Percentiles rank a stretch among this genome's conserved stretches.
phyloP scores from a whole-genome alignment of 2,888 invertebrate species.

The Metacarcinus magister region DNA sequence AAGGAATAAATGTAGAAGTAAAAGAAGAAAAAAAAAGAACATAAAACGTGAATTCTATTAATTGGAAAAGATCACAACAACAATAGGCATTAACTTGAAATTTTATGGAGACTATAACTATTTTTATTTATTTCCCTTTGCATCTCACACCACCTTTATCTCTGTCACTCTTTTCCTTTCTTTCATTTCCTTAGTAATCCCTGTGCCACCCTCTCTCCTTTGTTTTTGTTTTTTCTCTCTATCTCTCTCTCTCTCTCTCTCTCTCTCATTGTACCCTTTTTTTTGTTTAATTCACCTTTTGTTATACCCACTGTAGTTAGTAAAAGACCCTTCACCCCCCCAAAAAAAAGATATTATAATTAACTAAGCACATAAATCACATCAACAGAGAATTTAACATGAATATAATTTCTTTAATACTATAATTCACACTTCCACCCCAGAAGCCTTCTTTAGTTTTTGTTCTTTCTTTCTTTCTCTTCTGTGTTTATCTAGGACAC shows the following conservation, averaged over 20 bases:
- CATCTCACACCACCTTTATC: neutral
- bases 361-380: too few species aligned
- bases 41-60: neutral
- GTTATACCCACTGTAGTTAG: too few species aligned
- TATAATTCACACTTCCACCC: too few species aligned
- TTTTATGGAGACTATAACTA: neutral
- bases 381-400: too few species aligned
- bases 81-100: neutral
- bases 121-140: neutral
- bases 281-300: too few species aligned
- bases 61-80: neutral
- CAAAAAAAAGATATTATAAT: too few species aligned
- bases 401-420: too few species aligned
- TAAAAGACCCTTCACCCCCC: too few species aligned
- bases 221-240: neutral
- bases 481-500: too few species aligned
- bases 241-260: slow-evolving; percentile 5
- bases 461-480: neutral
- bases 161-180: neutral
- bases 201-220: neutral
- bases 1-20: too few species aligned
- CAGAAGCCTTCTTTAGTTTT: too few species aligned
- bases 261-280: too few species aligned
- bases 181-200: neutral
- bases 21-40: neutral